phyloP scores from a whole-genome alignment of 2,797 vertebrate genomes.

The Apogon talboti region DNA sequence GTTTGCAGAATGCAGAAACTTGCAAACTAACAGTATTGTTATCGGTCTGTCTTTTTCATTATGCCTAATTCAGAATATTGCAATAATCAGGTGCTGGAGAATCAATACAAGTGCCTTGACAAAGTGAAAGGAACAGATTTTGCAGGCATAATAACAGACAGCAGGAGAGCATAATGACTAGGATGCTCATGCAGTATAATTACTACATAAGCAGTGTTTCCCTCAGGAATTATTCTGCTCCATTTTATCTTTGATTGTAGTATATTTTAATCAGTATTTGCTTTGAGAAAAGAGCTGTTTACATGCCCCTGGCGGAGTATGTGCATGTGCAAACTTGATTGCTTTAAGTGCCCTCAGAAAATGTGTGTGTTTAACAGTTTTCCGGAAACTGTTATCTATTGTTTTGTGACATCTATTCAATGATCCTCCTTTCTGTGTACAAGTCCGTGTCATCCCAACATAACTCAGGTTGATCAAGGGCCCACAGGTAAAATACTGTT shows the following conservation, averaged over 20 bases:
- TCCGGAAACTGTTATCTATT: conserved; percentile 1
- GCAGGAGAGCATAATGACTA: conserved; percentile 25
- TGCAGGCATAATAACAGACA: conserved; percentile 28
- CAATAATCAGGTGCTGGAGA: background rate
- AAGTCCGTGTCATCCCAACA: background rate
- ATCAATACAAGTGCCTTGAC: background rate
- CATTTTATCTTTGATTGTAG: conserved; percentile 47
- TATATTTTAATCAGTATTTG: conserved; percentile 55
- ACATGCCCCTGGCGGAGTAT: conserved; percentile 42
- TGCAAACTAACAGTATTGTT: background rate
- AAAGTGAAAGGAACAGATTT: conserved; percentile 17
- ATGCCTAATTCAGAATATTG: background rate
- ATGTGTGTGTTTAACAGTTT: background rate
- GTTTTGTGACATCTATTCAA: background rate
- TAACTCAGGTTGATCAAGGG: background rate
- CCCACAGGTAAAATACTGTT: too few species aligned
- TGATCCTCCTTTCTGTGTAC: background rate
- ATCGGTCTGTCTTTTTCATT: background rate
- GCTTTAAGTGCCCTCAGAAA: conserved; percentile 10
- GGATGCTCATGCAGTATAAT: conserved; percentile 24
- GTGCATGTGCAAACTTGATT: conserved; percentile 32
- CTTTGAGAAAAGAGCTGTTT: conserved; percentile 44
- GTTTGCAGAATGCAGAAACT: background rate
- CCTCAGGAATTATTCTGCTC: conserved; percentile 39
- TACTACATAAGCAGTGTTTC: conserved; percentile 30